phyloP scores from a whole-genome alignment of 2,888 invertebrate genomes.

The Drosophila koepferae region DNA sequence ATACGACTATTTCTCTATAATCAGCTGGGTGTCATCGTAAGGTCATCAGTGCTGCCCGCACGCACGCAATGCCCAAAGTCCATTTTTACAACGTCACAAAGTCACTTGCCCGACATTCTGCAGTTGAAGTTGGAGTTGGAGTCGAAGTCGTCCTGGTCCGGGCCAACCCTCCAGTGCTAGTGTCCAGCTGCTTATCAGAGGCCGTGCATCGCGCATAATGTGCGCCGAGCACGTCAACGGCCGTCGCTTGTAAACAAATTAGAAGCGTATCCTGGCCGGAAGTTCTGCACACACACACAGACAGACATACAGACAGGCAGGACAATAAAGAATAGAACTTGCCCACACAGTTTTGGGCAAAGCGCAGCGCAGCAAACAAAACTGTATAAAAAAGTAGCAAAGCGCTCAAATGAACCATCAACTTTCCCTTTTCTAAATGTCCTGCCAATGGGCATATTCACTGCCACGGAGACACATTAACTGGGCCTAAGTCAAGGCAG shows the following conservation, averaged over 20 bases:
- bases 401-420: conserved; percentile 37
- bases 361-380: conserved; percentile 59
- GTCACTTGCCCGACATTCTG: conserved; percentile 27
- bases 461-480: conserved; percentile 3
- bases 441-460: conserved; percentile 19
- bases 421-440: conserved; percentile 63
- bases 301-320: conserved; percentile 7
- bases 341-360: conserved; percentile 29
- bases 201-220: conserved; percentile 74
- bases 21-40: conserved; percentile 82
- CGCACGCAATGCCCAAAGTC: conserved; percentile 56
- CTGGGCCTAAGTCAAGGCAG: neutral
- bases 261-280: conserved; percentile 79
- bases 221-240: conserved; percentile 66
- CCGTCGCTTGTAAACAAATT: conserved; percentile 74
- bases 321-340: conserved; percentile 16
- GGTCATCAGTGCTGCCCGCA: conserved; percentile 78
- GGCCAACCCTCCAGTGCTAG: conserved; percentile 27
- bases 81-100: conserved; percentile 44
- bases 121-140: neutral
- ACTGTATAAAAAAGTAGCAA: conserved; percentile 32
- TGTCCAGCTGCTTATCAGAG: conserved; percentile 70
- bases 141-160: neutral
- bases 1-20: conserved; percentile 70
- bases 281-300: conserved; percentile 47